Base-by-base conservation (phyloP, 2,797 vertebrate species). In the Crypturellus tataupa region DNA sequence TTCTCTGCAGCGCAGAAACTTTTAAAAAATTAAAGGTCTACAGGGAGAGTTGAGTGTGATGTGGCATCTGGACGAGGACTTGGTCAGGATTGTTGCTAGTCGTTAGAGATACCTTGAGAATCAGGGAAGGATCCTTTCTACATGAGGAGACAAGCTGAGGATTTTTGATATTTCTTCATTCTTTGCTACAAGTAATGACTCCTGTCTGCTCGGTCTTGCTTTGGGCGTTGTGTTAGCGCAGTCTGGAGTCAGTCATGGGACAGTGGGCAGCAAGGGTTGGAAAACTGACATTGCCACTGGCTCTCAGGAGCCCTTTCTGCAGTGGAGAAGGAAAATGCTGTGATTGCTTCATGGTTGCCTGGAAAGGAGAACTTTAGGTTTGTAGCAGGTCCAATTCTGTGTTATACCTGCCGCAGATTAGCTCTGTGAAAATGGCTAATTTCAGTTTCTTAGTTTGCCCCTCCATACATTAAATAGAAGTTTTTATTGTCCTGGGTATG, bases 151-250 rank as follows among this genome's bases (percentile, higher is more conserved):
- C 4, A 53, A 53, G 49, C 25, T 27, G 25, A 80, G 14, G 9
- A 29, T 67, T 73, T 71, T 15, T 0, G 1, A 5, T 42, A 18
- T 75, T 72, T 8, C 81, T 20, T 3, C 3, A 0, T 31, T 44
- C 68, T 39, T 55, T 29, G 19, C 72, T 47, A 31, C 25, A 44
- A 18, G 51, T 18, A 67, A 33, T 68, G 60, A 18, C 33, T 56
- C 33, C 55, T 55, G 6, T 1, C 29, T 69, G 63, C 20, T 64
- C 29, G 76, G 21, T 56, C n/a, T 16, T 35, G 12, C 44, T 87
- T 87, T 37, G 53, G 37, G 8, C 0, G 0, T 56, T 67, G 10
- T 25, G 5, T 33, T 40, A 87, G 21, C 1, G 0, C 27, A 89
- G 44, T 16, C 37, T 29, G 18, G 18, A 47, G 37, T 29, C 14